phyloP scores from a whole-genome alignment of 2,113 vertebrate genomes.

The Syrmaticus mikado region DNA sequence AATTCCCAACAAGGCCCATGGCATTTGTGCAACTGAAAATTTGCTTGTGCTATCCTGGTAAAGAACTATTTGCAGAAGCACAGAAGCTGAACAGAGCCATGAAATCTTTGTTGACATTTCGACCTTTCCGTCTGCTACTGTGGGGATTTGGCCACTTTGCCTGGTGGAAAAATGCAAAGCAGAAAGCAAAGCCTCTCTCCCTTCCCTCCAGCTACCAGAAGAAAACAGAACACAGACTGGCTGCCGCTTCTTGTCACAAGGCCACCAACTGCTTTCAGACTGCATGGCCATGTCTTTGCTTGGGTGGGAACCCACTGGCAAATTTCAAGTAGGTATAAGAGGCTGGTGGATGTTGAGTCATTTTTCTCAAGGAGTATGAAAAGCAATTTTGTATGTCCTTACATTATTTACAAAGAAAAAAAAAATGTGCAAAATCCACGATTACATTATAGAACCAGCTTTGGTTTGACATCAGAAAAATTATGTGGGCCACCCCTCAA shows the following conservation, averaged over 20 bases:
- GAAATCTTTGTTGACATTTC: background rate
- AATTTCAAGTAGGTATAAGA: background rate
- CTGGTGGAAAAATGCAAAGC: background rate
- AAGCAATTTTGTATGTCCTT: background rate
- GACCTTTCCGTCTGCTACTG: background rate
- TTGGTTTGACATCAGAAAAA: background rate
- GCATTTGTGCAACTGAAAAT: background rate
- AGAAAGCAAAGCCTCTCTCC: background rate
- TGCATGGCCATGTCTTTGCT: background rate
- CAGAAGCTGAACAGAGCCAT: background rate
- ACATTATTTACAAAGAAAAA: background rate
- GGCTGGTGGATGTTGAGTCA: background rate
- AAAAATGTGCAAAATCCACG: accelerated
- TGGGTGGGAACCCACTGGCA: background rate
- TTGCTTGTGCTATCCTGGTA: background rate
- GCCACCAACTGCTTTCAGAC: background rate
- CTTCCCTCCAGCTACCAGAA: background rate
- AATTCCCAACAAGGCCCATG: background rate
- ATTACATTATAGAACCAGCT: background rate
- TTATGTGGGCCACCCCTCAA: background rate
- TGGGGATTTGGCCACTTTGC: background rate
- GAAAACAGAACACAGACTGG: background rate
- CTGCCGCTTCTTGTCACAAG: background rate
- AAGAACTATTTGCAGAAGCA: background rate
- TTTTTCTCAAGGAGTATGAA: background rate